These are phyloP conservation scores for Xyliphius kryptos DNA, from an alignment of 2,113 vertebrate species.

Conservation along the genomic window DNA sequence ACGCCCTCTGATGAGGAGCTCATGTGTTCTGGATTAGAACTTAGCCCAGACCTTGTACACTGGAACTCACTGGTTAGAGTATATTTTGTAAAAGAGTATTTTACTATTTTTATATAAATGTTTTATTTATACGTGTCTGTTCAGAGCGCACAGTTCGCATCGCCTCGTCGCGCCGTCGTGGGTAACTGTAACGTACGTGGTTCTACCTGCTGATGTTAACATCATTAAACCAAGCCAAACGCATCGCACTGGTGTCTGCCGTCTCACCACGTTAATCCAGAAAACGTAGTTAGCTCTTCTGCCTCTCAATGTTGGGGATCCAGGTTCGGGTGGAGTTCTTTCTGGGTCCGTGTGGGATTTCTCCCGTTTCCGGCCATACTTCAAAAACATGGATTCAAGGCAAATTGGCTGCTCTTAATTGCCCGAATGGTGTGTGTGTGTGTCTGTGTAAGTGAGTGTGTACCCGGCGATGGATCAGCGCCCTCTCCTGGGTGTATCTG, in stretches of 20 bases:
- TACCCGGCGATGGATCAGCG: too few species aligned
- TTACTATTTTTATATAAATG: slow-evolving; percentile 84
- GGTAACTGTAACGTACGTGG: slow-evolving; percentile 31
- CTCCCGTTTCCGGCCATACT: too few species aligned
- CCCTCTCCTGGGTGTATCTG: too few species aligned
- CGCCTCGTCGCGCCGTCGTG: slow-evolving; percentile 5
- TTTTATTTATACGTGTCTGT: slow-evolving; percentile 85
- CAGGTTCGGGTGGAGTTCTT: too few species aligned
- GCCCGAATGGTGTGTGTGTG: too few species aligned
- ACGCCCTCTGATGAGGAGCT: slow-evolving; percentile 52
- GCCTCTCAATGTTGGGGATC: too few species aligned
- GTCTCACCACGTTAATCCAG: too few species aligned
- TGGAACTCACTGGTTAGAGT: slow-evolving; percentile 80
- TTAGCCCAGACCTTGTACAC: slow-evolving; percentile 72
- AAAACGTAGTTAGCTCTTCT: too few species aligned
- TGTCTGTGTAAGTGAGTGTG: too few species aligned
- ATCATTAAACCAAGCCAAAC: slow-evolving; percentile 32
- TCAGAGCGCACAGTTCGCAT: background rate
- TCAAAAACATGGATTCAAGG: too few species aligned
- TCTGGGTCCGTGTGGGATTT: too few species aligned
- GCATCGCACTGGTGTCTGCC: background rate
- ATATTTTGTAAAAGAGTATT: slow-evolving; percentile 98
- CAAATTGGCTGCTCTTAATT: too few species aligned
- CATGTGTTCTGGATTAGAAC: slow-evolving; percentile 51
- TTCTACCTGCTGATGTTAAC: slow-evolving; percentile 25